Evolutionary conservation across 2,888 invertebrate genomes (phyloP).

Genomic region (Ischnura elegans): DNA sequence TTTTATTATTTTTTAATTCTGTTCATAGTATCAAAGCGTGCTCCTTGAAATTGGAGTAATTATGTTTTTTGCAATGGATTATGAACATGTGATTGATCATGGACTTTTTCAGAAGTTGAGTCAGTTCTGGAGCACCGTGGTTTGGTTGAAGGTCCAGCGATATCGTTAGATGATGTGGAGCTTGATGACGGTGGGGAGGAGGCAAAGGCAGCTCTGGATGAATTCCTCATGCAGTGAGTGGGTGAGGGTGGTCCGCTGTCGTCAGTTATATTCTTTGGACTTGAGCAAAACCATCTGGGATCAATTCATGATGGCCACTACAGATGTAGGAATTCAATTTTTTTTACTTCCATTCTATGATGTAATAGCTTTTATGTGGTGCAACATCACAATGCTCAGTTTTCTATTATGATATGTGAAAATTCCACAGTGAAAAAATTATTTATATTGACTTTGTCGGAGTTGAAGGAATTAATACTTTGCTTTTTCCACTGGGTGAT

Average conservation of each 20-base stretch:
- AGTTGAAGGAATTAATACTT: too few relatives aligned
- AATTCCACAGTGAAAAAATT: background rate
- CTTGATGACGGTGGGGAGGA: constrained; percentile 51
- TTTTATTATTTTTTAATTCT: background rate
- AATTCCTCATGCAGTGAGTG: constrained; percentile 36
- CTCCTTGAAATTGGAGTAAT: background rate
- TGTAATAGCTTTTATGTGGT: background rate
- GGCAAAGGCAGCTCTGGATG: constrained; percentile 55
- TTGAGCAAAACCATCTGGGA: background rate
- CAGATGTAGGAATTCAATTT: background rate
- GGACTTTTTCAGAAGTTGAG: constrained; percentile 1
- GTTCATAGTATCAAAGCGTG: background rate
- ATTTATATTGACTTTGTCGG: too few relatives aligned
- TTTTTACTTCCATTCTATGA: background rate
- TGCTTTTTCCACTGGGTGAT: too few relatives aligned
- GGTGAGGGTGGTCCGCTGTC: background rate
- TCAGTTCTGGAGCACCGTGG: constrained; percentile 6
- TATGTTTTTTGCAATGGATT: background rate
- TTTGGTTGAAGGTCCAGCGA: background rate
- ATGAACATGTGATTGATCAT: background rate
- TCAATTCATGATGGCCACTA: background rate
- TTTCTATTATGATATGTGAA: background rate
- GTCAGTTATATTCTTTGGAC: background rate
- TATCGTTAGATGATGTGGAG: constrained; percentile 47
- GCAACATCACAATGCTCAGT: background rate